phyloP scores from a whole-genome alignment of 2,888 invertebrate genomes.

The Lasioglossum calceatum region DNA sequence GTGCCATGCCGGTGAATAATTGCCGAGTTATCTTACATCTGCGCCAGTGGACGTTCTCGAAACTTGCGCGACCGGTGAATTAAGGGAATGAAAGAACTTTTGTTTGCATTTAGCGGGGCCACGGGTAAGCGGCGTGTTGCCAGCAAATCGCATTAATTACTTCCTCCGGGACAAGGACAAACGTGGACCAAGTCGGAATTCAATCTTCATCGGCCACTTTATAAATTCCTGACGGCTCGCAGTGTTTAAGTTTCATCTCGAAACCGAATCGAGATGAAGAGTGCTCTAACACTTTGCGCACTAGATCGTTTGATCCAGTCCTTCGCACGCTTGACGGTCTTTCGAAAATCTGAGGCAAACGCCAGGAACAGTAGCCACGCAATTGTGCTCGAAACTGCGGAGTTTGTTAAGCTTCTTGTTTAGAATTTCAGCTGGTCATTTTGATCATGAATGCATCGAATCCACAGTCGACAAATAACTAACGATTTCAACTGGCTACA shows the following conservation, averaged over 20 bases:
- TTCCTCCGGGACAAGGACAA: background rate
- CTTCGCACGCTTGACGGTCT: background rate
- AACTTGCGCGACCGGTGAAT: slow-evolving; percentile 2
- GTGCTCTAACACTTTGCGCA: background rate
- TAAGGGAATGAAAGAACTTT: slow-evolving; percentile 11
- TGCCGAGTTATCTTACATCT: background rate
- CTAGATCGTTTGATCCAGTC: background rate
- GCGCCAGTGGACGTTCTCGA: background rate
- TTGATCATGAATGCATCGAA: no score
- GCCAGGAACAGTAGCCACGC: no score
- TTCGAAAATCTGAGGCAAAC: background rate
- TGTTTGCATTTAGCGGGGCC: background rate
- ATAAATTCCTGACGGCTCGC: background rate
- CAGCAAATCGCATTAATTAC: slow-evolving; percentile 7
- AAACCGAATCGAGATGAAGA: background rate
- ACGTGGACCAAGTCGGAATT: background rate
- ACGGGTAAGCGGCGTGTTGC: background rate
- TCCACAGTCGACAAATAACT: no score
- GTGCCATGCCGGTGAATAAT: background rate
- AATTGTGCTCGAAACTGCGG: background rate
- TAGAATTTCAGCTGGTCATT: no score
- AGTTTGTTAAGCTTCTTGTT: no score
- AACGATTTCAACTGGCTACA: no score
- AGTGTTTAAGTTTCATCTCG: background rate
- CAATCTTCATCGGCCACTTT: slow-evolving; percentile 1